Evolutionary conservation across 2,888 invertebrate species (phyloP).

Genomic region (Clostera curtula): DNA sequence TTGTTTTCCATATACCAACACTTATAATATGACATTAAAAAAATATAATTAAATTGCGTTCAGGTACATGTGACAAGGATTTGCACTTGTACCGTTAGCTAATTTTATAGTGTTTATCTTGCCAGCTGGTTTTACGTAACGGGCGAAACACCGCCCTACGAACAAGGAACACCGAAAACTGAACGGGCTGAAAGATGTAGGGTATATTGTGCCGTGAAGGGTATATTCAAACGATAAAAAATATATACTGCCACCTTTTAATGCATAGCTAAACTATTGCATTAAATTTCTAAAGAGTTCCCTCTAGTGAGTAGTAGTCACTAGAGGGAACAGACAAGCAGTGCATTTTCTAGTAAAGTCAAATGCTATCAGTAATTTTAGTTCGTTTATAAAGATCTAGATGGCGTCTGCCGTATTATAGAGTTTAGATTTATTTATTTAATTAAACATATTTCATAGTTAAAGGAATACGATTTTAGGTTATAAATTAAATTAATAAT

Average conservation of each 20-base stretch:
- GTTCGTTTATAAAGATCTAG: too few species aligned
- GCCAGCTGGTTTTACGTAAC: constrained; percentile 60
- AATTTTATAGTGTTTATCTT: constrained; percentile 42
- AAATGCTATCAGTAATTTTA: too few species aligned
- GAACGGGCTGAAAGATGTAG: constrained; percentile 53
- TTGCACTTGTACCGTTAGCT: constrained; percentile 8
- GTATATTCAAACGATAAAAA: constrained; percentile 3
- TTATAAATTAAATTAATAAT: too few species aligned
- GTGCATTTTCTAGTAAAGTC: too few species aligned
- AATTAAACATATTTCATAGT: too few species aligned
- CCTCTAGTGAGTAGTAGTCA: constrained; percentile 5
- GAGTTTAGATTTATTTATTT: too few species aligned
- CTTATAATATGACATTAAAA: constrained; percentile 20
- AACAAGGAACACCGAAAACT: constrained; percentile 59
- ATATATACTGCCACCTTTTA: constrained; percentile 27
- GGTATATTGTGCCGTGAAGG: constrained; percentile 17
- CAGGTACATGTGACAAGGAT: constrained; percentile 2
- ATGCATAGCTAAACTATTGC: constrained; percentile 31
- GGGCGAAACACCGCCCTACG: constrained; percentile 60
- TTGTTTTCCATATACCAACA: constrained; percentile 32
- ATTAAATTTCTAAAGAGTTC: constrained; percentile 3
- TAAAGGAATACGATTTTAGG: too few species aligned
- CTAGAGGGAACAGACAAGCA: too few species aligned
- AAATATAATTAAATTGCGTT: too few species aligned
- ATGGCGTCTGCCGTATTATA: too few species aligned